phyloP scores from a whole-genome alignment of 1,140 invertebrate species.

The Pseudoatta argentina region DNA sequence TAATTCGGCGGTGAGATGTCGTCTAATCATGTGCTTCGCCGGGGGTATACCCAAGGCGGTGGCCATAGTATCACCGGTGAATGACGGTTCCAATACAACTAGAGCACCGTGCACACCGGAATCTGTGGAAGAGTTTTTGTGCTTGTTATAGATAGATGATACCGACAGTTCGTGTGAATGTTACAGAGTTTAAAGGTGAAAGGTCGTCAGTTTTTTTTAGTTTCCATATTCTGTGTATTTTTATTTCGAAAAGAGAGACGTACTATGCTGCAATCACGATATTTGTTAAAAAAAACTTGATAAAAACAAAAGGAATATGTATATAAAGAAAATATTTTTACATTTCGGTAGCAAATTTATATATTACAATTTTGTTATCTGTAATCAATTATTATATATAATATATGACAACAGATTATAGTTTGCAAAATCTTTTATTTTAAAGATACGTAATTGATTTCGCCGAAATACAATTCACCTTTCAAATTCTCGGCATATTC shows the following conservation, averaged over 20 bases:
- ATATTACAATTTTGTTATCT: not conserved
- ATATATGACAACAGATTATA: not conserved
- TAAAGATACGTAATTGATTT: not conserved
- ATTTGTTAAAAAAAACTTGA: not conserved
- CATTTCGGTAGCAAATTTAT: not conserved
- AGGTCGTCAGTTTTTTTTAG: not conserved
- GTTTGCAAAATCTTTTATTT: not conserved
- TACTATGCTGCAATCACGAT: not conserved
- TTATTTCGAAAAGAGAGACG: conserved; percentile 11
- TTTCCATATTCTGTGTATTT: not conserved
- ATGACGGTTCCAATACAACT: conserved; percentile 96
- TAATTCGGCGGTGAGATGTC: conserved; percentile 95
- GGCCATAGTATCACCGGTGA: conserved; percentile 97
- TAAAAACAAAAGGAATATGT: not conserved
- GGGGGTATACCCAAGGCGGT: conserved; percentile 96
- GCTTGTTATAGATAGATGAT: conserved; percentile 2
- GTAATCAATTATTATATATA: not conserved
- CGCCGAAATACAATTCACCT: conserved; percentile 87
- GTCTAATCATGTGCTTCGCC: conserved; percentile 96
- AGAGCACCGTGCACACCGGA: conserved; percentile 97
- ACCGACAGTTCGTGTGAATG: not conserved
- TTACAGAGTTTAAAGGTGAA: not conserved
- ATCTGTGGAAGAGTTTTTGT: conserved; percentile 86
- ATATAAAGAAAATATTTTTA: not conserved
- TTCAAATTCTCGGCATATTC: conserved; percentile 98